Percentiles rank a stretch among this genome's conserved stretches.
phyloP scores from a whole-genome alignment of 2,888 invertebrate genomes.

The Baronia brevicornis region DNA sequence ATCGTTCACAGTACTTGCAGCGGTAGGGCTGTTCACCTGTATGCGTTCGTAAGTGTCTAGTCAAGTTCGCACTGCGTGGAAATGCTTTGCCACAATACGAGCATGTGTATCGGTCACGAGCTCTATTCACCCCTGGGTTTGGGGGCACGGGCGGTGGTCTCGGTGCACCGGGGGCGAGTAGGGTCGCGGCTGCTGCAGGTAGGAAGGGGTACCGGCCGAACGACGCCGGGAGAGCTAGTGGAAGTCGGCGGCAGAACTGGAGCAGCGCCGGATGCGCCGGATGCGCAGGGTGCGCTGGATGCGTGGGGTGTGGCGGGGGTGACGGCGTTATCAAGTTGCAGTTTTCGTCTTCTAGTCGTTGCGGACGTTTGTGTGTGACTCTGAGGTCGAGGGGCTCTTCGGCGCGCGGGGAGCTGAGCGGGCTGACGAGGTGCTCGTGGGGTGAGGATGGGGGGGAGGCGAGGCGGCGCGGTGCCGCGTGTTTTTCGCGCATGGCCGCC shows the following conservation, averaged over 20 bases:
- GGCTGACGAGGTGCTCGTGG: slow-evolving; percentile 63
- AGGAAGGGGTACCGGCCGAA: slow-evolving; percentile 69
- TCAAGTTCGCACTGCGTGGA: slow-evolving; percentile 97
- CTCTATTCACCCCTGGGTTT: slow-evolving; percentile 74
- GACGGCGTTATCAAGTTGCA: slow-evolving; percentile 84
- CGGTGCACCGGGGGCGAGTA: slow-evolving; percentile 60
- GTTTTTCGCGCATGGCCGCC: slow-evolving; percentile 89
- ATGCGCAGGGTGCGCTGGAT: slow-evolving; percentile 76
- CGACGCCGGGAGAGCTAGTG: slow-evolving; percentile 62
- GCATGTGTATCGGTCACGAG: slow-evolving; percentile 95
- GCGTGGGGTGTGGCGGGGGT: slow-evolving; percentile 71
- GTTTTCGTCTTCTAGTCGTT: slow-evolving; percentile 87
- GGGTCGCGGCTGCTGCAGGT: slow-evolving; percentile 63
- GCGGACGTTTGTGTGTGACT: slow-evolving; percentile 87
- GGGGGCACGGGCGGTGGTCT: slow-evolving; percentile 56
- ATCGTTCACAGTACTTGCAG: slow-evolving; percentile 98
- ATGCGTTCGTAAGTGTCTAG: slow-evolving; percentile 96
- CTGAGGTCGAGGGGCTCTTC: slow-evolving; percentile 93
- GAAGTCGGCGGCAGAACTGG: slow-evolving; percentile 64
- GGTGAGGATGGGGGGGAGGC: slow-evolving; percentile 69
- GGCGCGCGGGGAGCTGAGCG: slow-evolving; percentile 63
- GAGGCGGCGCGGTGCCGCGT: slow-evolving; percentile 93
- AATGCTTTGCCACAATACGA: slow-evolving; percentile 98
- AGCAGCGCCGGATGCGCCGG: slow-evolving; percentile 51
- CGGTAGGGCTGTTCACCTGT: slow-evolving; percentile 99